These are phyloP conservation scores for Dolomedes plantarius DNA, from an alignment of 2,888 invertebrate genomes.

Conservation along the genomic window DNA sequence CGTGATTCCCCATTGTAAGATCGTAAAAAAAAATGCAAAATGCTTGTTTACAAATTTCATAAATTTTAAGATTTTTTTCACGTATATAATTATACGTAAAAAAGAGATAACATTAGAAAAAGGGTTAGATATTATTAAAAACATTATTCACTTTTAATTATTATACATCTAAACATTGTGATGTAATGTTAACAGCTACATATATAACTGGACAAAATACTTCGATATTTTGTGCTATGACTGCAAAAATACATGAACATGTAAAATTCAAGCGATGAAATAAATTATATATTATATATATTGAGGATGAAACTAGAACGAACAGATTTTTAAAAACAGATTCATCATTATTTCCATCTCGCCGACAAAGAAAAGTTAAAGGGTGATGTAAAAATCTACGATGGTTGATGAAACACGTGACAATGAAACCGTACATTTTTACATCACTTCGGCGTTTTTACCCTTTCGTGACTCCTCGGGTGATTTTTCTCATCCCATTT, in stretches of 20 bases:
- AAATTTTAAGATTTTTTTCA: neutral
- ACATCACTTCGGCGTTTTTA: slow-evolving; percentile 29
- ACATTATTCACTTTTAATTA: too few species aligned
- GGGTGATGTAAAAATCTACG: slow-evolving; percentile 22
- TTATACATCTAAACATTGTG: too few species aligned
- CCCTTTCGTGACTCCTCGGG: too few species aligned
- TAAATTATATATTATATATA: neutral
- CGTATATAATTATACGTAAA: too few species aligned
- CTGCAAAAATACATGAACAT: neutral
- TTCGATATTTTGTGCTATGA: too few species aligned
- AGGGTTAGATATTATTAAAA: neutral
- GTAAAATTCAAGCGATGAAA: neutral
- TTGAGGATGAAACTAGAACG: neutral
- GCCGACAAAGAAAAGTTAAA: too few species aligned
- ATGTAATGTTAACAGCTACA: too few species aligned
- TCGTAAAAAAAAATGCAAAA: neutral
- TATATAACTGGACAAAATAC: too few species aligned
- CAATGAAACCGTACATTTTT: neutral
- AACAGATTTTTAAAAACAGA: neutral
- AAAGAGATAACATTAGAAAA: too few species aligned
- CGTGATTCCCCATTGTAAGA: neutral
- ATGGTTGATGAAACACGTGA: slow-evolving; percentile 28
- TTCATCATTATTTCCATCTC: neutral
- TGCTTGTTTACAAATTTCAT: neutral
- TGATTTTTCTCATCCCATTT: too few species aligned